A percentile compares a stretch with the other conserved stretches of the same genome.
These are phyloP conservation scores for Machimus atricapillus DNA, from an alignment of 2,888 invertebrate genomes.

Conservation along the genomic window DNA sequence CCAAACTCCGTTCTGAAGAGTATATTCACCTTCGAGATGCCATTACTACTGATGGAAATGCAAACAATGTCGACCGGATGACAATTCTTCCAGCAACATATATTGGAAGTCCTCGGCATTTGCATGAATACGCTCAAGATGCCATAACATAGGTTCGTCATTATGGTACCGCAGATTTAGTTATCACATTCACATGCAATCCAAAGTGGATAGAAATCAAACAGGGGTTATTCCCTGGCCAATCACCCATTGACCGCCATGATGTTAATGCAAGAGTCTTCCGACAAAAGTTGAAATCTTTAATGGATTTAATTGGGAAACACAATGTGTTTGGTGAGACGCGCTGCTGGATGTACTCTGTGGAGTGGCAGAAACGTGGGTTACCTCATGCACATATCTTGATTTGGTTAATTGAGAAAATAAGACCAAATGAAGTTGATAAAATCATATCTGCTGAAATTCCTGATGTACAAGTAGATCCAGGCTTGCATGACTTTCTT, in stretches of 20 bases:
- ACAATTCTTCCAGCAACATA: constrained; percentile 45
- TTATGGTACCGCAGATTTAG: constrained; percentile 45
- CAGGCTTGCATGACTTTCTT: constrained; percentile 50
- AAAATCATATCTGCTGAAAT: constrained; percentile 51
- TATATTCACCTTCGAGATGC: constrained; percentile 55
- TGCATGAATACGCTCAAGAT: constrained; percentile 49
- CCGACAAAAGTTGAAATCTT: constrained; percentile 42
- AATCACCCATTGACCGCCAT: constrained; percentile 52
- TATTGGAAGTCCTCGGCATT: constrained; percentile 45
- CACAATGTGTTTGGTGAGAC: constrained; percentile 49
- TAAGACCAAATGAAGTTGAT: constrained; percentile 52
- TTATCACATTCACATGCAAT: constrained; percentile 45
- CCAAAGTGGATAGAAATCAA: constrained; percentile 45
- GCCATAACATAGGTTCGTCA: constrained; percentile 23
- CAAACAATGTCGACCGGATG: constrained; percentile 41
- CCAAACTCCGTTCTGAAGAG: constrained; percentile 49
- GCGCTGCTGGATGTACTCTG: constrained; percentile 53
- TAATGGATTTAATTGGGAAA: constrained; percentile 38
- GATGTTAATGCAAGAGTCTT: constrained; percentile 48
- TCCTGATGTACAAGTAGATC: constrained; percentile 47
- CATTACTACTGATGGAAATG: constrained; percentile 49
- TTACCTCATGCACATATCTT: constrained; percentile 50
- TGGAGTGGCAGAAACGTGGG: constrained; percentile 49
- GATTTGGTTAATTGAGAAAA: constrained; percentile 47
- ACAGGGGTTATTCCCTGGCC: constrained; percentile 44